Evolutionary conservation across 2,888 invertebrate genomes (phyloP).

Genomic region (Poecilus cupreus): DNA sequence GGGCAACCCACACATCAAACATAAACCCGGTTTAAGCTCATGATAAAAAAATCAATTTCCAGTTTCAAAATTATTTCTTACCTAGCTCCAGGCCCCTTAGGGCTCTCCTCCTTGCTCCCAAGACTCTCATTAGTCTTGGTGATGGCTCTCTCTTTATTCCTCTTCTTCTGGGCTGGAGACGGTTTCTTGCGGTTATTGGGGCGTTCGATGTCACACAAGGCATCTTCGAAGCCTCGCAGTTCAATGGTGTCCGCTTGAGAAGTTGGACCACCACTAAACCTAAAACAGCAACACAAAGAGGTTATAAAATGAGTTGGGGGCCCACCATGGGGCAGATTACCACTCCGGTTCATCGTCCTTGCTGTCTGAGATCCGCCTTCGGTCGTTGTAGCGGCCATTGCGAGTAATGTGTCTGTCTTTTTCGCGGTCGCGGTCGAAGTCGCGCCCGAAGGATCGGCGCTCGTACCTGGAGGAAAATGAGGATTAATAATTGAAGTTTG

Average conservation of each 20-base stretch:
- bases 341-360: constrained; percentile 92
- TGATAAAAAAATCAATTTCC: too few species aligned
- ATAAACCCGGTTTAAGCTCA: too few species aligned
- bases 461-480: constrained; percentile 70
- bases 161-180: constrained; percentile 72
- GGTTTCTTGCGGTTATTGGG: constrained; percentile 69
- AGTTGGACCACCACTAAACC: constrained; percentile 88
- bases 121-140: constrained; percentile 66
- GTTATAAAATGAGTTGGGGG: constrained; percentile 68
- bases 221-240: constrained; percentile 92
- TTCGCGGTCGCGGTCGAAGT: constrained; percentile 69
- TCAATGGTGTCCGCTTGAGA: constrained; percentile 95
- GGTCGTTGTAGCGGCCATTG: constrained; percentile 76
- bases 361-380: constrained; percentile 76
- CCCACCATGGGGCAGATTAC: constrained; percentile 67
- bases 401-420: constrained; percentile 69
- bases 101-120: constrained; percentile 50
- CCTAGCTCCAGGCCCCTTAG: constrained; percentile 60
- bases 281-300: neutral
- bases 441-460: constrained; percentile 78
- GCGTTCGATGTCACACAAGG: constrained; percentile 72
- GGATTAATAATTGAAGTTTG: too few species aligned
- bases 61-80: neutral
- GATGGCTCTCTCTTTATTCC: constrained; percentile 70
- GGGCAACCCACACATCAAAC: too few species aligned